Base-by-base conservation (phyloP, 1,140 invertebrate genomes). In the Leptoteleia sp. region DNA sequence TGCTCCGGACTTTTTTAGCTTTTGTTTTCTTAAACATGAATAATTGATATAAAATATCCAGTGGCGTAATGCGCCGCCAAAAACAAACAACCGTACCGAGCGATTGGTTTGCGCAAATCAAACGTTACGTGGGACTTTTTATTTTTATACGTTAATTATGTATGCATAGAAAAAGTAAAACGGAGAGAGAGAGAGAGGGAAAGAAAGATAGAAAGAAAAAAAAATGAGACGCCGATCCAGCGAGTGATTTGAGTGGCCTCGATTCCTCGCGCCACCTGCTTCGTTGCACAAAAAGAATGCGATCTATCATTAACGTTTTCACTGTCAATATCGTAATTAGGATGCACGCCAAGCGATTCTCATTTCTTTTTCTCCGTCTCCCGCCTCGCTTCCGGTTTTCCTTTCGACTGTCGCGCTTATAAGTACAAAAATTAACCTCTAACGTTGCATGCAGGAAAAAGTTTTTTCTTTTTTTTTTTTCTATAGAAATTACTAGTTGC, bases 321-420 rank as follows among this genome's bases (percentile, higher is more conserved):
- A 80, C 77, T 80, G 77, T 80, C 77, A 80, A 80, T 80, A 80
- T 70, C 65, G 67, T 80, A 75, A 80, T 80, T 76, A 76, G 77
- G 71, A 80, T 76, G 77, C 71, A 75, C 77, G 65, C 37, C 61
- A 48, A 62, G 43, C 70, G 72, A 80, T 68, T 80, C 72, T 80
- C 72, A 45, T 55, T 80, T 80, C 54, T 76, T 80, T 80, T 76
- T 67, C 59, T 72, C 5, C 52, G 70, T 75, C 61, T 80, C 71
- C 40, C 59, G 61, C 12, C 25, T 47, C 4, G 55, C 50, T 80
- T 80, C 78, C 78, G 78, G 72, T 76, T 80, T 76, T 76, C 71
- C 72, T 76, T 76, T 80, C 78, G 52, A 64, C 57, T 64, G 70
- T 64, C 65, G 62, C 62, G 55, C 12, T 62, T 40, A 6, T 59